A percentile compares a stretch with the other conserved stretches of the same genome.
These are phyloP conservation scores for Tokudaia muenninki DNA, from an alignment of 2,797 vertebrate species.

Conservation along the genomic window DNA sequence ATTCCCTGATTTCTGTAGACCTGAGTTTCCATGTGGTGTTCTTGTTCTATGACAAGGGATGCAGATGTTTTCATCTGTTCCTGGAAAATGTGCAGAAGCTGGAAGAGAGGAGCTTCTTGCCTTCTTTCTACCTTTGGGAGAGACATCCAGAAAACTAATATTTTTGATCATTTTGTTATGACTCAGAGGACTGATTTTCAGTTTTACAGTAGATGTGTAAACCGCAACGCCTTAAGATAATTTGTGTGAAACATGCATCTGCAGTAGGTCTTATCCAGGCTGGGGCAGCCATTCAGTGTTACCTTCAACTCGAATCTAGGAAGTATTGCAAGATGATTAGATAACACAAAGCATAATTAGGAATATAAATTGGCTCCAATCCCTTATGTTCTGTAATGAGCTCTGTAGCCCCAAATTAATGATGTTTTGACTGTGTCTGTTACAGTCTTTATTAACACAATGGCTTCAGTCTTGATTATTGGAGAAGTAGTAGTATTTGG, in stretches of 20 bases:
- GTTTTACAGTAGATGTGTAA: background rate
- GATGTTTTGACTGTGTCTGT: constrained; percentile 44
- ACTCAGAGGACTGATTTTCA: constrained; percentile 19
- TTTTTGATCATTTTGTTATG: constrained; percentile 50
- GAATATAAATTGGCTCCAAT: constrained; percentile 46
- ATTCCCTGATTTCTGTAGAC: background rate
- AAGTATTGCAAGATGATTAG: constrained; percentile 44
- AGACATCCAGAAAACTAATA: background rate
- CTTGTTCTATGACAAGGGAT: background rate
- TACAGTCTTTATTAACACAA: constrained; percentile 48
- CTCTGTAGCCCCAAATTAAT: constrained; percentile 12
- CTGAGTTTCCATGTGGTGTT: background rate
- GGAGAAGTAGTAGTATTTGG: constrained; percentile 39
- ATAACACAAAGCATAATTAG: constrained; percentile 63
- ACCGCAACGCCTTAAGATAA: background rate
- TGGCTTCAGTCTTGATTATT: background rate
- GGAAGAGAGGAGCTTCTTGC: background rate
- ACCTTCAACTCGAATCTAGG: background rate
- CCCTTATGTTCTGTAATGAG: background rate
- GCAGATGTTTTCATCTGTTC: background rate
- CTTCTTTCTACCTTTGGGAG: background rate
- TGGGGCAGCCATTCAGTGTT: background rate
- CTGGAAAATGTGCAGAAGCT: background rate
- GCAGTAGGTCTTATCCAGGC: background rate
- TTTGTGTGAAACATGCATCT: background rate